Evolutionary conservation across 2,113 vertebrate species (phyloP), one percentile per base, ranked within the genome.

Genomic region (Theristicus caerulescens): DNA sequence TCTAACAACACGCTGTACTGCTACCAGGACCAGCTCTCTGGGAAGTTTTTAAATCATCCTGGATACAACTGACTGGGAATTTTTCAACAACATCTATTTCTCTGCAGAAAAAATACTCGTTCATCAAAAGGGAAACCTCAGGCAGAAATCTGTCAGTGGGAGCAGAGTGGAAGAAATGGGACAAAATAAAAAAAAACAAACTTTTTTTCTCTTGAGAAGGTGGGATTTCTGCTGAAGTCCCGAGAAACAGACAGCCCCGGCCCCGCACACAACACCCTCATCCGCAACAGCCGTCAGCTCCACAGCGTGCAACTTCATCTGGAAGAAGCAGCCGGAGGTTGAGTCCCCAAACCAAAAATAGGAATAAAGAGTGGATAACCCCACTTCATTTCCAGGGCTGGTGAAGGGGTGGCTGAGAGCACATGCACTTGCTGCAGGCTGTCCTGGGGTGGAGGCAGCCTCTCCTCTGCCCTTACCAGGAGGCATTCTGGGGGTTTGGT

Each of bases 401-500:
- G 7, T 8, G 13, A n/a, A 59, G 11, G 27, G 26, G 3, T 52
- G 52, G 14, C 15, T 66, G 32, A 32, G 14, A 17, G 13, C 12
- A 80, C 13, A 3, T 3, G 13, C 9, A 2, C 27, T 46, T 67
- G 38, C 21, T 6, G 6, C 40, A 29, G 51, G 16, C 14, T 77
- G 31, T 49, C 36, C 51, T 84, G n/a, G 40, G 44, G 20, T 8
- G 47, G 7, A 58, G 24, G 22, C 27, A 9, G 2, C 44, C 38
- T 47, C 36, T 66, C 10, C n/a, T 59, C 66, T 62, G 26, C 16
- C 22, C 34, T 32, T n/a, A 44, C 19, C 29, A 69, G 31, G 38
- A 36, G 31, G 10, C 0, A 2, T 57, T 76, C 26, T 11, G 46
- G 27, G 29, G 14, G 5, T 19, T 67, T 0, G 0, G 7, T 4